Conservation (phyloP, 1,140 invertebrate species). For the Daktulosphaira vitifoliae region DNA sequence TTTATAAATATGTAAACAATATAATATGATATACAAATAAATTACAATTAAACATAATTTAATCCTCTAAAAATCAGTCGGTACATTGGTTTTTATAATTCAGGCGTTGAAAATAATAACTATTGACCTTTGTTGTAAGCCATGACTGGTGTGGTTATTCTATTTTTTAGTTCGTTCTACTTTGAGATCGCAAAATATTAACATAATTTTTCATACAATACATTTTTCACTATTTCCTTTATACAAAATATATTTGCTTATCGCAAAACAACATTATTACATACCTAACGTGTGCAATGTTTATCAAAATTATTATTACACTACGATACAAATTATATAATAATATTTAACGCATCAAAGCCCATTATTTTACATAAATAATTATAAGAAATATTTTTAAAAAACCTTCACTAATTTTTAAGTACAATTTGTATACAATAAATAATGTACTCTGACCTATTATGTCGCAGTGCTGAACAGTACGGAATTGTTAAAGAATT, state of each 20-base stretch:
- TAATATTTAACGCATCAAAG: background rate
- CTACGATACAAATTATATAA: no score
- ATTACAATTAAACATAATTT: slow-evolving; percentile 16
- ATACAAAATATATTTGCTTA: background rate
- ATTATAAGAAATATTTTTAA: background rate
- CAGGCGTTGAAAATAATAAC: background rate
- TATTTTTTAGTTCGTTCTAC: background rate
- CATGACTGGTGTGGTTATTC: no score
- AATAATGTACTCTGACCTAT: background rate
- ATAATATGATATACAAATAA: background rate
- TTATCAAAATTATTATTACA: no score
- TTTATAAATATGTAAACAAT: no score
- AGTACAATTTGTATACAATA: slow-evolving; percentile 9
- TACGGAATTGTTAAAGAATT: slow-evolving; percentile 29
- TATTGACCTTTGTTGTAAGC: no score
- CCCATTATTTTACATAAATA: background rate
- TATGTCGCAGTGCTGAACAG: slow-evolving; percentile 31
- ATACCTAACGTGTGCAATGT: no score
- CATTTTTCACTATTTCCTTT: background rate
- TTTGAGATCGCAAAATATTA: slow-evolving; percentile 26
- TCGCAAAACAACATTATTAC: slow-evolving; percentile 7
- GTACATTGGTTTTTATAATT: background rate
- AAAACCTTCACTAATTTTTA: slow-evolving; percentile 24
- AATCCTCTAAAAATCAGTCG: slow-evolving; percentile 33
- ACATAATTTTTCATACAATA: background rate